Percentiles rank a stretch among this genome's conserved stretches.
These are phyloP conservation scores for Microtus montanus DNA, from an alignment of 2,113 vertebrate species.

Conservation along the genomic window DNA sequence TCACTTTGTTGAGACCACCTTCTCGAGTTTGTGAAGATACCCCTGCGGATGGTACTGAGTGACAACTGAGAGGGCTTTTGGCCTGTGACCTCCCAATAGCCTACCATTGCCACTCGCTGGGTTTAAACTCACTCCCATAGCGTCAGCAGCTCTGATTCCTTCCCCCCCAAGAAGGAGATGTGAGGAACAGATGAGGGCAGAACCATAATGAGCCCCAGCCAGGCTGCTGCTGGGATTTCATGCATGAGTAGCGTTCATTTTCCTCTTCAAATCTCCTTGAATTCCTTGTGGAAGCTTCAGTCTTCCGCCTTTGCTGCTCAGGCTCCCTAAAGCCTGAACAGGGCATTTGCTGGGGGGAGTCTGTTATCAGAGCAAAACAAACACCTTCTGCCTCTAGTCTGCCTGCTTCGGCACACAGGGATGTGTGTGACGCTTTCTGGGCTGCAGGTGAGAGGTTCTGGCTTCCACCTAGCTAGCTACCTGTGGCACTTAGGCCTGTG, in stretches of 20 bases:
- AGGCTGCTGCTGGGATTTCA: constrained; percentile 15
- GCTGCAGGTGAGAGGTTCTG: background rate
- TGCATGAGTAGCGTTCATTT: constrained; percentile 17
- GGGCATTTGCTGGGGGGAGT: background rate
- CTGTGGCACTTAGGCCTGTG: background rate
- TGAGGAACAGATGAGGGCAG: background rate
- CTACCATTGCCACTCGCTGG: background rate
- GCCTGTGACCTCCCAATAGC: no score
- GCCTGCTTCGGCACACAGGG: background rate
- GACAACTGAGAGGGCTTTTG: background rate
- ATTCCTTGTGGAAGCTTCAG: constrained; percentile 8
- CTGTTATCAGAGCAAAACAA: constrained; percentile 69
- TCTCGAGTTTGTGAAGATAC: background rate
- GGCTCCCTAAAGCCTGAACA: constrained; percentile 20
- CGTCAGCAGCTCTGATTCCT: background rate
- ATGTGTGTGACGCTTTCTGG: background rate
- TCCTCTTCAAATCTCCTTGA: constrained; percentile 47
- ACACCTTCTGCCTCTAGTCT: constrained; percentile 51
- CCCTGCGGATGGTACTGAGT: background rate
- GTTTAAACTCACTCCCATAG: background rate
- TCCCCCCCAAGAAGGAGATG: background rate
- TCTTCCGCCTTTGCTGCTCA: constrained; percentile 6
- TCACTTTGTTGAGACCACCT: background rate
- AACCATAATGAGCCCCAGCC: background rate
- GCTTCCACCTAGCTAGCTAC: background rate